Conservation (phyloP, 2,888 invertebrate genomes). For the Nemurella pictetii region DNA sequence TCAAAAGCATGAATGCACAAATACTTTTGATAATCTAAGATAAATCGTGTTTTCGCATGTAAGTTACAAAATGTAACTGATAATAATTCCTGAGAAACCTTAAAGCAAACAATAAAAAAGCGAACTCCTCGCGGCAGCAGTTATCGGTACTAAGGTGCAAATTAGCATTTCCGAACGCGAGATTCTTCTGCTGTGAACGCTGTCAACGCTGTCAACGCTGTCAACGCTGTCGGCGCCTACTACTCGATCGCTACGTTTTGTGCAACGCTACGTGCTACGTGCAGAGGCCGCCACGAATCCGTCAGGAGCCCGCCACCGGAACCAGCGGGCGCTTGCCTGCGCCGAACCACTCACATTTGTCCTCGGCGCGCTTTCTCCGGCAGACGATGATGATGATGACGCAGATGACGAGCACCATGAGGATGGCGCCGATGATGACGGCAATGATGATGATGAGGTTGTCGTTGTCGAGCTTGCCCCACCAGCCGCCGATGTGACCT, state of each 20-base stretch:
- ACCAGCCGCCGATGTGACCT: constrained; percentile 83
- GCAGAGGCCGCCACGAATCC: not conserved
- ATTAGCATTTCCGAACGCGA: no score
- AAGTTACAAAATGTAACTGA: no score
- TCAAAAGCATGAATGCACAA: no score
- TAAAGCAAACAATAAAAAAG: no score
- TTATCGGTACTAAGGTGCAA: no score
- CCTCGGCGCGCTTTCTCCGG: constrained; percentile 76
- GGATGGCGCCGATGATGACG: constrained; percentile 67
- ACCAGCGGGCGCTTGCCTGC: not conserved
- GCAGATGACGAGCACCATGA: constrained; percentile 77
- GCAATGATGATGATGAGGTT: constrained; percentile 75
- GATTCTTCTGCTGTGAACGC: no score
- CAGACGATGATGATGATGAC: constrained; percentile 85
- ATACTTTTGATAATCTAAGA: no score
- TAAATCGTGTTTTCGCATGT: no score
- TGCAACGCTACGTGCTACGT: not conserved
- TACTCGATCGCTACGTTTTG: not conserved
- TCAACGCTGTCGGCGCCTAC: not conserved
- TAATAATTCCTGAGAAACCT: no score
- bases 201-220: no score
- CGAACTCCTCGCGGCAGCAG: no score
- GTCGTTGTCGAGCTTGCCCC: constrained; percentile 70
- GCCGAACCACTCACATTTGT: constrained; percentile 72
- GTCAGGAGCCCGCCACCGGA: no score